Base-by-base conservation (phyloP, 2,797 vertebrate genomes). In the Cyclopterus lumpus region DNA sequence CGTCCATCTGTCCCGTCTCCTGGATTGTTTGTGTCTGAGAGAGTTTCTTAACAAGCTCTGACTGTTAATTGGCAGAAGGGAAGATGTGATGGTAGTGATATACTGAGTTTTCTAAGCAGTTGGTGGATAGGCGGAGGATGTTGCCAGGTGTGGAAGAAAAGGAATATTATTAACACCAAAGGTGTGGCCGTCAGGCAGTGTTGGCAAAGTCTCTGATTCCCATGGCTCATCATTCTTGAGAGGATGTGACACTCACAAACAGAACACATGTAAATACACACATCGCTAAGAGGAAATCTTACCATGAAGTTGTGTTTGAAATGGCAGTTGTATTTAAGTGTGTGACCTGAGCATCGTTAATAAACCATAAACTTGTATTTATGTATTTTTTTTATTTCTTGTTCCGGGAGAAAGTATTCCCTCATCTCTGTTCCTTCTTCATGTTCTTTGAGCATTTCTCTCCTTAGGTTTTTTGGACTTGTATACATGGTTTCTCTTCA, bases 121-220 rank as follows among this genome's bases (percentile, higher is more conserved):
- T 16, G 36, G 80, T 68, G 44, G 74, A 72, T 60, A 74, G 70
- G 74, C 42, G 64, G 53, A 63, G 55, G 55, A 79, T 77, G 71
- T 46, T 62, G 79, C 79, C 74, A 77, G 82, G 89, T 88, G 80
- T 83, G 82, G 82, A 83, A 71, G 63, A 61, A 59, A 76, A 71
- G 44, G 48, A 84, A 80, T 79, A 84, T 88, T 77, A 88, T 71
- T 59, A 77, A 71, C 81, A 90, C 83, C 82, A 88, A 85, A 90
- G 79, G 71, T 58, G 81, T 86, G 84, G 87, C 87, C 86, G 81
- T 75, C 71, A 67, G 62, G 74, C 42, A 74, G 71, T 26, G 62
- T 60, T 89, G 90, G 84, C 85, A 89, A 83, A 64, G 72, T 75
- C 51, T 81, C 83, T 30, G 82, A 83, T 84, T 89, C 79, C 80